These are phyloP conservation scores for Samia ricini DNA, from an alignment of 1,140 invertebrate species.

Conservation along the genomic window DNA sequence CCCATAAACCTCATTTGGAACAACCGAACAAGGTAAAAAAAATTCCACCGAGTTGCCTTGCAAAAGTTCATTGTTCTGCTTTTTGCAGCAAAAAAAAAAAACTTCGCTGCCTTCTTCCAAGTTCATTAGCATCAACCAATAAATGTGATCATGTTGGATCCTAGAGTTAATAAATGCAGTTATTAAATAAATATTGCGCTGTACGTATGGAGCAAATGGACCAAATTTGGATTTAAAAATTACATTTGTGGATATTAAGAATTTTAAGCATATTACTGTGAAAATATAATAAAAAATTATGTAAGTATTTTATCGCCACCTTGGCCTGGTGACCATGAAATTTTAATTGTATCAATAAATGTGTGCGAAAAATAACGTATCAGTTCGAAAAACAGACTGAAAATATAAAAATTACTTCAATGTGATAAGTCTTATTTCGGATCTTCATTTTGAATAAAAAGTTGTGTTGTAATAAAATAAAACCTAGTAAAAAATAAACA, in stretches of 20 bases:
- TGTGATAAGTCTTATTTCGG: too few relatives aligned
- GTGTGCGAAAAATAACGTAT: too few relatives aligned
- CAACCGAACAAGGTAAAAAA: not conserved
- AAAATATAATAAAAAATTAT: not conserved
- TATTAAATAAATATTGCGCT: not conserved
- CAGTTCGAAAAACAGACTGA: too few relatives aligned
- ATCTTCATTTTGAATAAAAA: too few relatives aligned
- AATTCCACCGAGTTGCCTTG: not conserved
- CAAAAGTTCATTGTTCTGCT: constrained; percentile 8
- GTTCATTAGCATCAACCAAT: not conserved
- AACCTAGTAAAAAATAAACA: too few relatives aligned
- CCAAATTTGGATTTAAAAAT: constrained; percentile 20
- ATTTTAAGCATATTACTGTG: not conserved
- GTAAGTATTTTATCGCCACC: not conserved
- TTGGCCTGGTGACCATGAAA: constrained; percentile 1
- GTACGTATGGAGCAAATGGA: too few relatives aligned
- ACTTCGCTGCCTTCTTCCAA: constrained; percentile 6
- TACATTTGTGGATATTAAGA: too few relatives aligned
- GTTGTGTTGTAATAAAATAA: too few relatives aligned
- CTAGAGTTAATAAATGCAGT: not conserved
- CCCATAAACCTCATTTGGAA: not conserved
- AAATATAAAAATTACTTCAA: too few relatives aligned
- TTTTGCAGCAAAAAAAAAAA: constrained; percentile 3
- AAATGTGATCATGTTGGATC: not conserved
- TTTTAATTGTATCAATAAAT: not conserved